Evolutionary conservation across 2,113 vertebrate genomes (phyloP).

Genomic region (Noctilio leporinus): DNA sequence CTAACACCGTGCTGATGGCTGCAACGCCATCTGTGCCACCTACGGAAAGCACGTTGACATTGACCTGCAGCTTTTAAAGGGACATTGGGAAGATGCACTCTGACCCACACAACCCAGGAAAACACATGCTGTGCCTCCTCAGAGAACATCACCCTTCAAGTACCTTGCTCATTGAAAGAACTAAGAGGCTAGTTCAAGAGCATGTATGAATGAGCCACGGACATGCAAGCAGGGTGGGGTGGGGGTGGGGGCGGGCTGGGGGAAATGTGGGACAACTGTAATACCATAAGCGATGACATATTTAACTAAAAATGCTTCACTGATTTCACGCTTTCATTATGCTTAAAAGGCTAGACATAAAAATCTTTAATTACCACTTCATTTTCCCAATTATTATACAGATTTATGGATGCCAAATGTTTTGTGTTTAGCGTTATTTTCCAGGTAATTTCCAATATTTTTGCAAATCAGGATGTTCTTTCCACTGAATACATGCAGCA

Average conservation of each 20-base stretch:
- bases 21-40: constrained; percentile 93
- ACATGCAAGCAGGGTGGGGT: no score
- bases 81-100: constrained; percentile 13
- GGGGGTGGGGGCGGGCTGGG: no score
- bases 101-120: neutral
- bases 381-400: neutral
- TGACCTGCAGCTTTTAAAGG: neutral
- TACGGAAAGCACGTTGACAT: constrained; percentile 65
- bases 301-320: neutral
- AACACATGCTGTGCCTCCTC: neutral
- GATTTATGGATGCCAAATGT: neutral
- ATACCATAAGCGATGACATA: no score
- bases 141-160: neutral
- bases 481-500: neutral
- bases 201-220: no score
- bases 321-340: neutral
- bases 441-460: constrained; percentile 3
- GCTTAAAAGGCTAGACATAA: neutral
- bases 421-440: neutral
- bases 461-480: neutral
- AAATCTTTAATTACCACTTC: neutral
- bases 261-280: no score
- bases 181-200: no score
- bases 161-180: no score
- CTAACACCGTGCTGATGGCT: constrained; percentile 95